These are phyloP conservation scores for Drosophila pullipes DNA, from an alignment of 2,888 invertebrate genomes.

Conservation along the genomic window DNA sequence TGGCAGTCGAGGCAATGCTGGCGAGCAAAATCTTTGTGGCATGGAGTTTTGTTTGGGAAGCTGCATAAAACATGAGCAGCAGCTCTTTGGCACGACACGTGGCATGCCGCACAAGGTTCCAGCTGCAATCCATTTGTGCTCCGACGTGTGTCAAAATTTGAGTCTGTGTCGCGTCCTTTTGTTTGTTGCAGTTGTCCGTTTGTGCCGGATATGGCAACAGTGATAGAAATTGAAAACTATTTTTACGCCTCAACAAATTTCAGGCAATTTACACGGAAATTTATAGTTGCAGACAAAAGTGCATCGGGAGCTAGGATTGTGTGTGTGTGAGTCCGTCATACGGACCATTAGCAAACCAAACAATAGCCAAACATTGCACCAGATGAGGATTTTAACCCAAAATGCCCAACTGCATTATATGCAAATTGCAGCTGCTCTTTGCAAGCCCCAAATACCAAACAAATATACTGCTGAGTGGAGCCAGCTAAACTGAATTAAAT, in stretches of 20 bases:
- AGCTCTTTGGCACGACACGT: constrained; percentile 26
- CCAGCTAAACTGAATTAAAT: constrained; percentile 58
- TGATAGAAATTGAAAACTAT: constrained; percentile 69
- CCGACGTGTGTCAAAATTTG: constrained; percentile 73
- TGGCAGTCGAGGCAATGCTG: neutral
- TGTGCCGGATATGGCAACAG: constrained; percentile 42
- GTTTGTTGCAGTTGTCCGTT: constrained; percentile 20
- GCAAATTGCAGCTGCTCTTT: constrained; percentile 60
- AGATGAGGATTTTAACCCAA: constrained; percentile 35
- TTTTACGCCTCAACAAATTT: constrained; percentile 63
- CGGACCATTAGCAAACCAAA: constrained; percentile 72
- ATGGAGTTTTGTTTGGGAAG: constrained; percentile 26
- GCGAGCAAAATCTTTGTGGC: constrained; percentile 26
- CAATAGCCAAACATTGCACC: constrained; percentile 50
- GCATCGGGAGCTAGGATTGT: constrained; percentile 23
- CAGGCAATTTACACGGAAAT: constrained; percentile 61
- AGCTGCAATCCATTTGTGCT: constrained; percentile 63
- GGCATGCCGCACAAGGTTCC: constrained; percentile 39
- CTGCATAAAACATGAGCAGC: constrained; percentile 75
- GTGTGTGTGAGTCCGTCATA: constrained; percentile 26
- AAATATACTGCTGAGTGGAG: constrained; percentile 44
- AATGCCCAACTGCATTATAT: constrained; percentile 68
- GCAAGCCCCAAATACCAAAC: constrained; percentile 52
- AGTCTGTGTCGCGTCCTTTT: constrained; percentile 51
- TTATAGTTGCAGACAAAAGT: constrained; percentile 34